These are phyloP conservation scores for Dendrolimus punctatus DNA, from an alignment of 1,140 invertebrate species.

Conservation along the genomic window DNA sequence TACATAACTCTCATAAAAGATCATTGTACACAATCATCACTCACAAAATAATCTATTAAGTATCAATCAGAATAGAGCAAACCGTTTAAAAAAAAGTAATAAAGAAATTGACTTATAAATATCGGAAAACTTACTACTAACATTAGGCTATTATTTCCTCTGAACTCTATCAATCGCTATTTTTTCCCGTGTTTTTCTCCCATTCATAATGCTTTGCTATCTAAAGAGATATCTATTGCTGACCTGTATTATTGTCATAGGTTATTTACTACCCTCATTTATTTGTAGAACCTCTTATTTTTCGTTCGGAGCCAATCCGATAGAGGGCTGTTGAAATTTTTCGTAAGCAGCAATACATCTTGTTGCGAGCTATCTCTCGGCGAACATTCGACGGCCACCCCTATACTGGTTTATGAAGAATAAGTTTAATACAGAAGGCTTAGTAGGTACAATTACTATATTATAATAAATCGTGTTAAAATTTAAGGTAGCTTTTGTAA, in stretches of 20 bases:
- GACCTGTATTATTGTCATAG: conserved; percentile 71
- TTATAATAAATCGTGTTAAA: background rate
- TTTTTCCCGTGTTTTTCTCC: conserved; percentile 63
- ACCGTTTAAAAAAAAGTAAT: background rate
- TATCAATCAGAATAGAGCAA: too few species aligned
- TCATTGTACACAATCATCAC: too few species aligned
- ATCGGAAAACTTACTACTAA: conserved; percentile 4
- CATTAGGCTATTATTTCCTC: conserved; percentile 34
- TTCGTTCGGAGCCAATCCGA: conserved; percentile 66
- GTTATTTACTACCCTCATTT: conserved; percentile 69
- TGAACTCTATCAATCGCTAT: conserved; percentile 35
- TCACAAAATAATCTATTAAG: too few species aligned
- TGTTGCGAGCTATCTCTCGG: conserved; percentile 62
- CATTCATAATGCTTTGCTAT: conserved; percentile 63
- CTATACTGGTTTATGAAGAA: conserved; percentile 43
- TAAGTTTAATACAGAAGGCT: conserved; percentile 14
- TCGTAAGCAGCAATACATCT: conserved; percentile 69
- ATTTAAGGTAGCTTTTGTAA: background rate
- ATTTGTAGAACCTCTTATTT: conserved; percentile 67
- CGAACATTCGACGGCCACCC: conserved; percentile 62
- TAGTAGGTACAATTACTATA: background rate
- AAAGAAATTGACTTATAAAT: background rate
- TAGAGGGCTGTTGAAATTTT: conserved; percentile 66
- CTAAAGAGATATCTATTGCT: conserved; percentile 63
- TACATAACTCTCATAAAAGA: too few species aligned